These are phyloP conservation scores for Antedon mediterranea DNA, from an alignment of 53 echinoderm and acorn worm species.

Conservation along the genomic window DNA sequence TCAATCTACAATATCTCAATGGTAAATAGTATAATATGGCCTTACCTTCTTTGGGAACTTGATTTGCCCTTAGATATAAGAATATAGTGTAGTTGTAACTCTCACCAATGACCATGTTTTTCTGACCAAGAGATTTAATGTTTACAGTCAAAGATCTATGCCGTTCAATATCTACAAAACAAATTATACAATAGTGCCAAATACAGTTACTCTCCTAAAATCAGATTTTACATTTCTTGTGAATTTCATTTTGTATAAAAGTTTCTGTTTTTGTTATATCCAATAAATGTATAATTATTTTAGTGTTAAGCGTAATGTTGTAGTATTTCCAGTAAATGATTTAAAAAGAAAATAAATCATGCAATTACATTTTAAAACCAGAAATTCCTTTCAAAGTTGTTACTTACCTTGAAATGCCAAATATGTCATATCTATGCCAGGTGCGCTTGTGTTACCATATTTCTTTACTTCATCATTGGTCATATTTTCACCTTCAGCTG, in stretches of 20 bases:
- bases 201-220: too few relatives aligned
- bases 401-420: background rate
- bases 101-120: conserved; percentile 3
- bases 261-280: too few relatives aligned
- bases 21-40: too few relatives aligned
- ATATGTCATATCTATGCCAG: background rate
- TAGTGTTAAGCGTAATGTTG: too few relatives aligned
- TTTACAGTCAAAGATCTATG: background rate
- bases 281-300: too few relatives aligned
- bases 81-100: conserved; percentile 8
- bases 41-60: background rate
- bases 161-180: background rate
- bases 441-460: background rate
- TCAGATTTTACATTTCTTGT: too few relatives aligned
- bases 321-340: too few relatives aligned
- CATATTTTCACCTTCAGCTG: background rate
- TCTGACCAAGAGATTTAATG: conserved; percentile 1
- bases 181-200: background rate
- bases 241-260: too few relatives aligned
- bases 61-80: background rate
- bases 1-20: too few relatives aligned
- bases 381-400: too few relatives aligned
- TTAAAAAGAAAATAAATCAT: too few relatives aligned
- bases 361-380: too few relatives aligned
- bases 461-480: background rate